Evolutionary conservation across 2,113 vertebrate species (phyloP), one percentile per base, ranked within the genome.

Genomic region (Otis tarda): DNA sequence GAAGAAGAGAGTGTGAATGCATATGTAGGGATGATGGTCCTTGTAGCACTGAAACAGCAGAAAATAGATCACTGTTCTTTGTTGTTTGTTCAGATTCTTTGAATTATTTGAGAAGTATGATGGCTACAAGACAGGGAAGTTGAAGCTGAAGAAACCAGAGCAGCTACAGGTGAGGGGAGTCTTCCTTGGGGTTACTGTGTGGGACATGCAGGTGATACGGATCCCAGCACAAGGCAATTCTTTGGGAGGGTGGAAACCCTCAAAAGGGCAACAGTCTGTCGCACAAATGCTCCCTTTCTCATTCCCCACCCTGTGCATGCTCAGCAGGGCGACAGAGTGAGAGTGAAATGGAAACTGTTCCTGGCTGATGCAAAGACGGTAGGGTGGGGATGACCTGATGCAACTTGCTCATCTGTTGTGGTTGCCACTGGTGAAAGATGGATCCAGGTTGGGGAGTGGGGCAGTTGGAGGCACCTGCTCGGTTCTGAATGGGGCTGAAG

Each of bases 141-240:
- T 99, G 95, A 99, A 99, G 95, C 98, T 99, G 78, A 99, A 99
- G 97, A 99, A 98, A 90, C 99, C 99, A 1, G 99, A 99, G 95
- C 99, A 99, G 86, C 98, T 99, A 33, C 99, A 99, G 99, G 99
- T 99, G 95, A 97, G 93, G 45, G 37, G 71, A 63, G 11, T 45
- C 24, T 28, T 47, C 31, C 70, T n/a, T 76, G 49, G 11, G 39
- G 9, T 67, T 68, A 30, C 43, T 61, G 10, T 37, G 14, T 69
- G 52, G 41, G 37, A 57, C 11, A 3, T 24, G 37, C n/a, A 39
- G 64, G 53, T 80, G 20, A 14, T 28, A 10, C 0, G 14, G 31
- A 74, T 87, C 23, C 33, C 70, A 74, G 47, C 16, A 4, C 0
- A 0, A 78, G 68, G 27, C 35, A 78, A 3, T 67, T 73, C 23